Conservation (phyloP, 2,113 vertebrate genomes). For the Istiophorus platypterus region DNA sequence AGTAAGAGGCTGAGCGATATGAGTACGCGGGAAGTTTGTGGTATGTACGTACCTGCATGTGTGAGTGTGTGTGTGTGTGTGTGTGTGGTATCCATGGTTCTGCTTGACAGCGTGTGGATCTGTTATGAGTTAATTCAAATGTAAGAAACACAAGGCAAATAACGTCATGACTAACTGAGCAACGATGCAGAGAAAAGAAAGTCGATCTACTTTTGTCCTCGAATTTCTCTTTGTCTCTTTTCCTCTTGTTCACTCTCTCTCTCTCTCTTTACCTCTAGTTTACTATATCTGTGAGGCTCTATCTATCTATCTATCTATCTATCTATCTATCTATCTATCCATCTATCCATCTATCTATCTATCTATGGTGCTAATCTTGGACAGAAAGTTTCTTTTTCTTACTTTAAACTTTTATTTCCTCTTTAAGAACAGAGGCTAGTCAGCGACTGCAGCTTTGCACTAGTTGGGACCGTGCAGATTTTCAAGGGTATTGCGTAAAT, state of each 20-base stretch:
- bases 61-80: constrained; percentile 18
- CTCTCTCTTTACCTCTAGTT: neutral
- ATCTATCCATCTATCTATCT: too few relatives aligned
- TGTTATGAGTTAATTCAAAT: constrained; percentile 14
- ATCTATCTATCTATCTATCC: too few relatives aligned
- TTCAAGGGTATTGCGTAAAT: neutral
- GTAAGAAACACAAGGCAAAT: neutral
- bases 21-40: constrained; percentile 73
- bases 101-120: constrained; percentile 9
- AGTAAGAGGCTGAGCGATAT: constrained; percentile 62
- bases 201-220: neutral
- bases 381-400: neutral
- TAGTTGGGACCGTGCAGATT: neutral
- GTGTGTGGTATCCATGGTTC: constrained; percentile 41
- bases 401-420: neutral
- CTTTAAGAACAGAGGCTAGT: neutral
- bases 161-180: neutral
- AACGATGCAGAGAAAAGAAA: neutral
- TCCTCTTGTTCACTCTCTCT: neutral
- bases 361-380: neutral
- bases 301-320: too few relatives aligned
- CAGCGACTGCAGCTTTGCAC: neutral
- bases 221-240: neutral
- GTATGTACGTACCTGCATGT: constrained; percentile 21
- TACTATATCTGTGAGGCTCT: neutral